A percentile compares a stretch with the other conserved stretches of the same genome.
Evolutionary conservation across 53 echinoderm and acorn worm species (phyloP).

Genomic region (Hippasteria phrygiana): DNA sequence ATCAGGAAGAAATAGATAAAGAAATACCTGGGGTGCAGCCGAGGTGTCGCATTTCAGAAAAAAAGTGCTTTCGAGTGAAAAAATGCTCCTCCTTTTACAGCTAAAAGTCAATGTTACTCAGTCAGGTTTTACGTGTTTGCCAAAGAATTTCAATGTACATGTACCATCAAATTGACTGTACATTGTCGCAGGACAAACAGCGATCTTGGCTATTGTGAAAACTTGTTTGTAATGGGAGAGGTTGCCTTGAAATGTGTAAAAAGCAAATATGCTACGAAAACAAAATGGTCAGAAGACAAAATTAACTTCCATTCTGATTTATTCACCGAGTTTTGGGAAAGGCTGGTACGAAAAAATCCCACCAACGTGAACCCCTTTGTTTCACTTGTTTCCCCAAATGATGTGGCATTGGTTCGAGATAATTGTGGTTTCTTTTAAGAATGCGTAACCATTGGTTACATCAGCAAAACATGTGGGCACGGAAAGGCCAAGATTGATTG

Average conservation of each 20-base stretch:
- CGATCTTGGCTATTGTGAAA: conserved; percentile 17
- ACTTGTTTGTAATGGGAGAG: conserved; percentile 10
- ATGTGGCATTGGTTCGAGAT: not conserved
- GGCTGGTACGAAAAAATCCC: not conserved
- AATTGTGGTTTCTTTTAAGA: not conserved
- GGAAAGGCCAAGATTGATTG: not conserved
- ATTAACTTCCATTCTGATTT: not conserved
- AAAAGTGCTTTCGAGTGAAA: too few relatives aligned
- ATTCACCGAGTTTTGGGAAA: conserved; percentile 6
- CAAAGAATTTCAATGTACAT: not conserved
- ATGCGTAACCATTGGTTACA: not conserved
- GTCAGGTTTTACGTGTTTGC: too few relatives aligned
- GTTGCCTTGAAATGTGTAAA: conserved; percentile 47
- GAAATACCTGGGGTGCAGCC: too few relatives aligned
- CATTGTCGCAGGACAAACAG: conserved; percentile 3
- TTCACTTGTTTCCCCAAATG: not conserved
- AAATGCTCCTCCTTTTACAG: too few relatives aligned
- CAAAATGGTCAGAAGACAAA: not conserved
- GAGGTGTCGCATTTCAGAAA: too few relatives aligned
- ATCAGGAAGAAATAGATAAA: too few relatives aligned
- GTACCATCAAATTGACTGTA: not conserved
- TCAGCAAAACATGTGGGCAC: not conserved
- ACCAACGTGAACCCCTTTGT: not conserved
- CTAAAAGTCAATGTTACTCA: too few relatives aligned
- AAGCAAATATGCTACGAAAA: not conserved